Evolutionary conservation across 2,797 vertebrate species (phyloP).

Genomic region (Enteromius radiatus): DNA sequence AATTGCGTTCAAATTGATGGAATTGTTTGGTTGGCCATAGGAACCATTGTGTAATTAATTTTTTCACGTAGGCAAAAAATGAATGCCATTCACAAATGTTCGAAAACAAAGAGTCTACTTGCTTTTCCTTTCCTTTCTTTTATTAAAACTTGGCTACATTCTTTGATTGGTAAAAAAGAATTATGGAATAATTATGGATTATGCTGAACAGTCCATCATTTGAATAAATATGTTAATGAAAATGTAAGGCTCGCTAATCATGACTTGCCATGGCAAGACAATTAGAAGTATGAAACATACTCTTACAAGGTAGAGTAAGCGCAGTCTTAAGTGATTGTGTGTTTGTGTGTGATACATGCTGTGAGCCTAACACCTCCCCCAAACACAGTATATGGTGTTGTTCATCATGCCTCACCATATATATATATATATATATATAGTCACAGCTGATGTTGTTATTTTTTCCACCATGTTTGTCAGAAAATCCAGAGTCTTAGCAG

Average conservation of each 20-base stretch:
- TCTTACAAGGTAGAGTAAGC: neutral
- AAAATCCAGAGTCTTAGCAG: conserved; percentile 13
- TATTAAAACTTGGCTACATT: neutral
- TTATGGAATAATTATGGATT: neutral
- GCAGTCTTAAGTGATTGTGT: neutral
- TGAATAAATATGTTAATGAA: conserved; percentile 10
- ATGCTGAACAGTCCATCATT: neutral
- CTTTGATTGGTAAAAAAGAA: neutral
- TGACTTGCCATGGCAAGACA: neutral
- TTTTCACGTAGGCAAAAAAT: neutral
- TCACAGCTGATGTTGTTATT: neutral
- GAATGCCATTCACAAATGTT: neutral
- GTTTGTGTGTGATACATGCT: neutral
- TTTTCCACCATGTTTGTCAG: conserved; percentile 57
- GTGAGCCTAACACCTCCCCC: conserved; percentile 4
- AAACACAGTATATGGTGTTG: neutral
- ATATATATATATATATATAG: neutral
- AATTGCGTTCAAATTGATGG: neutral
- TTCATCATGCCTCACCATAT: neutral
- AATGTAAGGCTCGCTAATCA: neutral
- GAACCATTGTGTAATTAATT: neutral
- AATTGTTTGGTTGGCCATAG: conserved; percentile 15
- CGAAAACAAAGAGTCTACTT: neutral
- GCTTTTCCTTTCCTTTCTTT: neutral
- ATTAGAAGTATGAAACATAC: neutral